Conservation (phyloP, 2,888 invertebrate species). For the Aporophyla lueneburgensis region DNA sequence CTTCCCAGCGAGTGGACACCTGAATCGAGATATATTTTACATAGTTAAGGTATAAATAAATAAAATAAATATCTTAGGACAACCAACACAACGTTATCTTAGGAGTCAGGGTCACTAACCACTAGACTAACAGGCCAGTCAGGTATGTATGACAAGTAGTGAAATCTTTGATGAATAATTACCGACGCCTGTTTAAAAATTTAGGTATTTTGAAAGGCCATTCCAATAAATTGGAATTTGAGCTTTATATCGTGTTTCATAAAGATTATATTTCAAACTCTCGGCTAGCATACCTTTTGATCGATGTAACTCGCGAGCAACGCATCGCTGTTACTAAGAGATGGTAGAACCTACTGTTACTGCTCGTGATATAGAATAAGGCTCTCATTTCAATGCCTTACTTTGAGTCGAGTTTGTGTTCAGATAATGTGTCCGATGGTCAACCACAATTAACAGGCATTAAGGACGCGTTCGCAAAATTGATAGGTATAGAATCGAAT, state of each 20-base stretch:
- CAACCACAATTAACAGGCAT: slow-evolving; percentile 26
- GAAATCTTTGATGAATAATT: too few species aligned
- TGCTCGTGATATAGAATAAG: neutral
- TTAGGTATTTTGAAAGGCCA: neutral
- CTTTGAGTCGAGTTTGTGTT: neutral
- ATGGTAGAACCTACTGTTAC: neutral
- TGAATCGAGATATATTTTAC: slow-evolving; percentile 35
- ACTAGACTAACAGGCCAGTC: too few species aligned
- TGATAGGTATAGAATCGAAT: too few species aligned
- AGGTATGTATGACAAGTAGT: too few species aligned
- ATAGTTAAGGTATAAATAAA: too few species aligned
- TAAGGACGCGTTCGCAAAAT: too few species aligned
- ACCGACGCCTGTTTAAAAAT: too few species aligned
- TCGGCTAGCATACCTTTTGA: neutral
- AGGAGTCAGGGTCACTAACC: too few species aligned
- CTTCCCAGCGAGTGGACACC: slow-evolving; percentile 75
- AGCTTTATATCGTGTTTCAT: neutral
- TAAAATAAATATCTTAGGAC: too few species aligned
- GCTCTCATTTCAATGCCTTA: neutral
- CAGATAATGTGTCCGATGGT: neutral
- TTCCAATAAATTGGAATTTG: neutral
- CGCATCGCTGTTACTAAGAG: neutral
- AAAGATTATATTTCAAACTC: neutral
- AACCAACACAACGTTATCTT: too few species aligned
- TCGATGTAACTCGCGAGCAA: neutral